These are phyloP conservation scores for Aplysina aerophoba DNA, from an alignment of 37 sponge, comb jelly and placozoan species.

Conservation along the genomic window DNA sequence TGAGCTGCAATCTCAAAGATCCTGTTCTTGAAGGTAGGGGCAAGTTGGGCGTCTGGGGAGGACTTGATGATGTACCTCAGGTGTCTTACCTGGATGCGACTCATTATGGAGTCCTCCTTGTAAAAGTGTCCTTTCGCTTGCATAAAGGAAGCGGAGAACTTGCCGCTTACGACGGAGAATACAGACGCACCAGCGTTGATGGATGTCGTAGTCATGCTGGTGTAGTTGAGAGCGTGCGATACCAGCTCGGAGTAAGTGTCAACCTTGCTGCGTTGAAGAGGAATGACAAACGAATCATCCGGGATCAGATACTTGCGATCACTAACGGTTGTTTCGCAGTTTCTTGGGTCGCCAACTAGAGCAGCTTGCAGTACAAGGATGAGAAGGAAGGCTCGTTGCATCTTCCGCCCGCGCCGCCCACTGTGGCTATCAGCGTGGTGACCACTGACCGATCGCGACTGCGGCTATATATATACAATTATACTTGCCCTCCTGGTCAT, in stretches of 20 bases:
- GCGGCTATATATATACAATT: too few species aligned
- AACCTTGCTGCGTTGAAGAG: conserved; percentile 55
- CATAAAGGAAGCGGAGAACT: conserved; percentile 57
- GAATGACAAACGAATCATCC: conserved; percentile 55
- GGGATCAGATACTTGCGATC: conserved; percentile 75
- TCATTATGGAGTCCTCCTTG: conserved; percentile 53
- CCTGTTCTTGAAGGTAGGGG: conserved; percentile 55
- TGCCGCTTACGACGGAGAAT: conserved; percentile 52
- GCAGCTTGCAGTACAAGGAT: neutral
- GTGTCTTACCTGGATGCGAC: conserved; percentile 62
- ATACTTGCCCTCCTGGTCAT: too few species aligned
- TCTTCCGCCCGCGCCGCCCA: neutral
- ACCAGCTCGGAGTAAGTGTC: conserved; percentile 53
- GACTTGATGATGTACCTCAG: conserved; percentile 51
- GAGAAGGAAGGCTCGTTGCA: neutral
- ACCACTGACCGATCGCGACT: too few species aligned
- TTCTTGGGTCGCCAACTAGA: conserved; percentile 68
- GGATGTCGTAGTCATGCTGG: conserved; percentile 55
- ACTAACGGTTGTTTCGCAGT: conserved; percentile 47
- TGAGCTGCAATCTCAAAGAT: conserved; percentile 69
- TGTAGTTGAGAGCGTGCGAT: conserved; percentile 72
- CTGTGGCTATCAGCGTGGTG: neutral
- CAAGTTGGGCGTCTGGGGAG: conserved; percentile 52
- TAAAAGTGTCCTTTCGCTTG: conserved; percentile 49
- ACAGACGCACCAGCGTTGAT: conserved; percentile 50